Evolutionary conservation across 2,888 invertebrate species (phyloP).

Genomic region (Mythimna impura): DNA sequence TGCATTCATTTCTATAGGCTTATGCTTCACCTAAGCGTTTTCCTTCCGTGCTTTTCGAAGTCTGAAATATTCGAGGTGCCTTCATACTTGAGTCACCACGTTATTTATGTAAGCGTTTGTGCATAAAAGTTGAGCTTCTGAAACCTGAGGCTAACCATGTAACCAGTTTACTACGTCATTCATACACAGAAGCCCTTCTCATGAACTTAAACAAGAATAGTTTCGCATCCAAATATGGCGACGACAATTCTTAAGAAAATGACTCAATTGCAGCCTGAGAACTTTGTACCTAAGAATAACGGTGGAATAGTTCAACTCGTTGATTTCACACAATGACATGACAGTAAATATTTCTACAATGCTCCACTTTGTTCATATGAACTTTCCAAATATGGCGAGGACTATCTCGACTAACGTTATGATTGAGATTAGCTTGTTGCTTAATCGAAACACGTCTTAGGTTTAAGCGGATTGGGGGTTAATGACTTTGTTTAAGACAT

Average conservation of each 20-base stretch:
- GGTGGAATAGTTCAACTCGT: constrained; percentile 49
- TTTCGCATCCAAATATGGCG: constrained; percentile 28
- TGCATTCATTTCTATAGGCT: constrained; percentile 36
- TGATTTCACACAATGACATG: constrained; percentile 56
- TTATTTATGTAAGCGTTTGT: background rate
- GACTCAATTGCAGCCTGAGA: constrained; percentile 49
- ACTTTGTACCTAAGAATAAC: constrained; percentile 49
- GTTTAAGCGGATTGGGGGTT: constrained; percentile 8
- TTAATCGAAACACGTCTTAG: background rate
- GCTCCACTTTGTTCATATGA: constrained; percentile 35
- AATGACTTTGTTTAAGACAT: background rate
- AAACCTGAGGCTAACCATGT: constrained; percentile 14
- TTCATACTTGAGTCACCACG: too few species aligned
- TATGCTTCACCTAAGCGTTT: constrained; percentile 10
- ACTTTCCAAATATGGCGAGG: constrained; percentile 50
- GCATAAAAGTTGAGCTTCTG: constrained; percentile 13
- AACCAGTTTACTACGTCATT: constrained; percentile 15
- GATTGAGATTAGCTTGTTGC: constrained; percentile 16
- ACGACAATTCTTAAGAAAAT: constrained; percentile 42
- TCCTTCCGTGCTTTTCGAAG: background rate
- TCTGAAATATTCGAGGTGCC: background rate
- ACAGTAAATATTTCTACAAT: constrained; percentile 41
- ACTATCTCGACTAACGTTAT: constrained; percentile 34
- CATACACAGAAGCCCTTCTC: constrained; percentile 24
- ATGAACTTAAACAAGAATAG: constrained; percentile 33